Evolutionary conservation across 2,113 vertebrate species (phyloP).

Genomic region (Hiodon alosoides): DNA sequence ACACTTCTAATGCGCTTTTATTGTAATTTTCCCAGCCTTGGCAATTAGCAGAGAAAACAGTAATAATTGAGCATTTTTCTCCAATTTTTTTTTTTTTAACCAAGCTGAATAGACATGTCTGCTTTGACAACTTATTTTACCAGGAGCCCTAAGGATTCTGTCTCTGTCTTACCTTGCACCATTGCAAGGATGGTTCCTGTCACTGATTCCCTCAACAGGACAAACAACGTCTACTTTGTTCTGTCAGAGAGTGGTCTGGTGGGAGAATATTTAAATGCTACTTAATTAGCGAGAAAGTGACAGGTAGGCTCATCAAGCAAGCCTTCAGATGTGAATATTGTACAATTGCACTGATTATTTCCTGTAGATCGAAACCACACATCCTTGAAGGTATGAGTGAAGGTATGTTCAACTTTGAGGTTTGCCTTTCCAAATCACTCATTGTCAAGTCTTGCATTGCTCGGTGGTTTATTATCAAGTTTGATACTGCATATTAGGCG

Average conservation of each 20-base stretch:
- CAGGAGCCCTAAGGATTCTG: constrained; percentile 55
- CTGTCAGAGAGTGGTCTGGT: constrained; percentile 46
- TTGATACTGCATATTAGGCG: too few species aligned
- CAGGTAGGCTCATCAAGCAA: constrained; percentile 41
- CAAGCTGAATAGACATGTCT: constrained; percentile 59
- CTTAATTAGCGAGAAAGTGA: constrained; percentile 49
- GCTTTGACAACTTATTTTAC: constrained; percentile 60
- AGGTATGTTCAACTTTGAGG: too few species aligned
- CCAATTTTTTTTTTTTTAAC: constrained; percentile 42
- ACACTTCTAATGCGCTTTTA: constrained; percentile 47
- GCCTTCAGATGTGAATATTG: constrained; percentile 36
- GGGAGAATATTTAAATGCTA: constrained; percentile 50
- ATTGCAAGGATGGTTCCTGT: constrained; percentile 47
- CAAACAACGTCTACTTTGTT: constrained; percentile 50
- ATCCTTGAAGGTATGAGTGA: background rate
- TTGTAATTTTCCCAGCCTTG: constrained; percentile 49
- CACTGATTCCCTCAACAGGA: constrained; percentile 39
- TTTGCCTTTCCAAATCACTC: too few species aligned
- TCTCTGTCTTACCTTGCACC: constrained; percentile 34
- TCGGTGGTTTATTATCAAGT: too few species aligned
- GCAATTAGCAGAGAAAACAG: constrained; percentile 69
- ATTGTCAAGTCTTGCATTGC: too few species aligned
- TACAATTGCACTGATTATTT: background rate
- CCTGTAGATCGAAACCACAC: background rate
- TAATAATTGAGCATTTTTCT: constrained; percentile 67